Base-by-base conservation (phyloP, 2,113 vertebrate genomes). In the Halichoerus grypus region DNA sequence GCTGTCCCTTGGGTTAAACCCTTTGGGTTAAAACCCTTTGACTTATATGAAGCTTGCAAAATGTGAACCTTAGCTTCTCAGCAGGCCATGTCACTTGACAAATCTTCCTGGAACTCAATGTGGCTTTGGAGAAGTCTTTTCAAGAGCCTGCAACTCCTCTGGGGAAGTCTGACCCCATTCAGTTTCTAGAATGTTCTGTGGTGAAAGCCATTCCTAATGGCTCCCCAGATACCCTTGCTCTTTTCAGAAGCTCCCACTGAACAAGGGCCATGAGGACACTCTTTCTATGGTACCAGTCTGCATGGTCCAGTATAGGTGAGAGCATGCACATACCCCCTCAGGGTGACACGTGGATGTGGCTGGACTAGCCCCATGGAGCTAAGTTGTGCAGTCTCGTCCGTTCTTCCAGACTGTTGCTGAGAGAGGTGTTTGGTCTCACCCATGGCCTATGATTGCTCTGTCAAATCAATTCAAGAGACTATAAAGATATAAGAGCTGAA, bases 391-490 rank as follows among this genome's bases (percentile, higher is more conserved):
- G 59, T 82, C 85, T 61, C 3, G 1, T n/a, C 89, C 22, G 0
- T 13, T 72, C 55, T 91, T 79, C 11, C 55, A 91, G 95, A 96
- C 91, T 91, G 85, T 74, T 93, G 97, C 96, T 96, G 94, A 97
- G 95, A 95, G 95, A 97, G 97, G 63, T 16, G 0, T 85, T 94
- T 2, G 3, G 88, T 92, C 98, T 98, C 97, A 95, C 97, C 92
- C 51, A 8, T 69, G 96, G 96, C 94, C 96, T 96, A 77, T 61
- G 96, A 98, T 77, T 53, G 94, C 74, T 97, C 98, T 98, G 98
- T 98, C 98, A 98, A 93, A 98, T 97, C 97, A 96, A 97, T 98
- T 97, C 96, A 90, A 97, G 97, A 69, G 96, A 91, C 10, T 53
- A 95, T 95, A 97, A 98, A 98, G 98, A 98, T 97, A 97, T 96